Evolutionary conservation across 2,113 vertebrate genomes (phyloP).

Genomic region (Uria lomvia): DNA sequence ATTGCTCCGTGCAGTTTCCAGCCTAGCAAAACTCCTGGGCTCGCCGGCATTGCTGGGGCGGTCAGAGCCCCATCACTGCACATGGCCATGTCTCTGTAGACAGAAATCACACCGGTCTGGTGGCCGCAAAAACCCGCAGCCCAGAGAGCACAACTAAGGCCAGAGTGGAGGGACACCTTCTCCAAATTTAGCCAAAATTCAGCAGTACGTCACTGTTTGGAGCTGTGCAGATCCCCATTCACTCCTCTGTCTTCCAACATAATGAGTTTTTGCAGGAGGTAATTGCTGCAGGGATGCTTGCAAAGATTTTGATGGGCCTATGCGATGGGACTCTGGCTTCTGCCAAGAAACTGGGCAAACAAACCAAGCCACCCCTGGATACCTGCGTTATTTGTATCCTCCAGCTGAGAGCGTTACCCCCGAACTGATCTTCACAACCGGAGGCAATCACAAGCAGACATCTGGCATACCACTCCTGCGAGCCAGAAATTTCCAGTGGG

Average conservation of each 20-base stretch:
- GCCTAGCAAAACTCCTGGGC: neutral
- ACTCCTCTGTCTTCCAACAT: neutral
- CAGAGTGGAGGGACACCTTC: neutral
- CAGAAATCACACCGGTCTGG: neutral
- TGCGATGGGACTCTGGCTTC: neutral
- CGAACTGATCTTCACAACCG: neutral
- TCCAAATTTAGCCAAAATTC: neutral
- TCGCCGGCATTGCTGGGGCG: neutral
- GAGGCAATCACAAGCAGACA: constrained; percentile 40
- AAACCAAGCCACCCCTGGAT: neutral
- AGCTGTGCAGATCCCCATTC: neutral
- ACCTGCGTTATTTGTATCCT: neutral
- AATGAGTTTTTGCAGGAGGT: neutral
- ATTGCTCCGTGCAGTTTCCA: rapidly evolving
- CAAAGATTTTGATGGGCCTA: neutral
- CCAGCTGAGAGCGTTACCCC: neutral
- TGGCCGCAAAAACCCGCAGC: neutral
- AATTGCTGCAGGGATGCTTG: neutral
- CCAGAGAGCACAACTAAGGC: neutral
- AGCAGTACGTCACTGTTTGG: neutral
- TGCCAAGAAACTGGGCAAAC: neutral
- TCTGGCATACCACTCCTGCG: neutral
- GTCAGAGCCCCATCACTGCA: rapidly evolving
- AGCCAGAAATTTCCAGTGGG: constrained; percentile 39
- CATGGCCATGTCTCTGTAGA: rapidly evolving